Base-by-base conservation (phyloP, 2,113 vertebrate genomes). In the Seriola quinqueradiata region DNA sequence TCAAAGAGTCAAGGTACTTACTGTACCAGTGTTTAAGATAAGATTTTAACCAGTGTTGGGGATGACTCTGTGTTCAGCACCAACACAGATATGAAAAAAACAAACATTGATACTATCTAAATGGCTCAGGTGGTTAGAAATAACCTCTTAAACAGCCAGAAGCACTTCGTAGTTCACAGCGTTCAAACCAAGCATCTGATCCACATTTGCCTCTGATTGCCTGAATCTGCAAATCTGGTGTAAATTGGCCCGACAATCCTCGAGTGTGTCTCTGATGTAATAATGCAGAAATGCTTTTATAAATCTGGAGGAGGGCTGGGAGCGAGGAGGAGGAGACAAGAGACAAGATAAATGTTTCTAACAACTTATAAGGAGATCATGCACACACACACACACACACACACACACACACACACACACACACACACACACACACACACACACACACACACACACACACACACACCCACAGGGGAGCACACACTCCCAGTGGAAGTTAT, bases 201-300 rank as follows among this genome's bases (percentile, higher is more conserved):
- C 63, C 59, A 44, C 38, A 3, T 75, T 57, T 59, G 38, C 42
- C 70, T 40, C 34, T 79, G 78, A 85, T 81, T 78, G 63, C 67
- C 70, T 79, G 70, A 78, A 83, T 83, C 44, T 1, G 54, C 54
- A 87, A 81, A 85, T 79, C 66, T 48, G 69, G 32, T 74, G 58
- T 66, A 78, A 84, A 84, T 48, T 71, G 68, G 48, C 57, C 57
- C 21, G 10, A 61, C 74, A 81, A 81, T 79, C 82, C 60, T 55
- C 2, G 16, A 77, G 68, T n/a, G 75, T 64, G 72, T 65, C 76
- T 85, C 84, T 9, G 9, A 69, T 58, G 73, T 50, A 82, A 90
- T 82, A 80, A 82, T 19, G 0, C 48, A 67, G 55, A 73, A 78
- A 54, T 28, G 46, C 67, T 80, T 54, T 78, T 69, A 70, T 17